Percentiles rank a stretch among this genome's conserved stretches.
These are phyloP conservation scores for Malachius bipustulatus DNA, from an alignment of 2,888 invertebrate genomes.

Conservation along the genomic window DNA sequence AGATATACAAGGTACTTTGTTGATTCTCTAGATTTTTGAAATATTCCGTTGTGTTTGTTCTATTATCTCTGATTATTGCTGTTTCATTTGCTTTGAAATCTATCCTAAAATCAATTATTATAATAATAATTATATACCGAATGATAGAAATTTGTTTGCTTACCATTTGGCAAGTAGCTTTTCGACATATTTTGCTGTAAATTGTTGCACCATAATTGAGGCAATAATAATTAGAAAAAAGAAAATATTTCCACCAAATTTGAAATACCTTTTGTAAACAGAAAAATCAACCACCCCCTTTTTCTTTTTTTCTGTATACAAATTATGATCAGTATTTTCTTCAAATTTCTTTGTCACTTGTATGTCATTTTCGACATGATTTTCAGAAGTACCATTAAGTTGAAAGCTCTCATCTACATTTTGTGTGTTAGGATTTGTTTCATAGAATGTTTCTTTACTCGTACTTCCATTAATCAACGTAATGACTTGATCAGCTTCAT, in stretches of 20 bases:
- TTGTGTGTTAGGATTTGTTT: not conserved
- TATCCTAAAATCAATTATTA: too few species aligned
- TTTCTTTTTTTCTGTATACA: constrained; percentile 25
- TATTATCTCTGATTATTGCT: not conserved
- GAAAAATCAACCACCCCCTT: constrained; percentile 22
- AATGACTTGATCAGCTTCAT: constrained; percentile 19
- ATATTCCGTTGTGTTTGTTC: constrained; percentile 3
- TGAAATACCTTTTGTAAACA: constrained; percentile 25
- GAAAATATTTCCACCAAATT: constrained; percentile 21
- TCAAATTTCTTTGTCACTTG: too few species aligned
- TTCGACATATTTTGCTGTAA: not conserved
- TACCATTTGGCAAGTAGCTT: not conserved
- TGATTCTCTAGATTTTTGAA: not conserved
- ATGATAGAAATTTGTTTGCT: too few species aligned
- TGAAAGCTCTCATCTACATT: not conserved
- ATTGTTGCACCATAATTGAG: not conserved
- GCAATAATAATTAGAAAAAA: not conserved
- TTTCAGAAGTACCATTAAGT: not conserved
- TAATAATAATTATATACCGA: too few species aligned
- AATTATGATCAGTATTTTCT: constrained; percentile 15
- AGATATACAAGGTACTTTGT: not conserved
- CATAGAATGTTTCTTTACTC: not conserved
- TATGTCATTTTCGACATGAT: too few species aligned
- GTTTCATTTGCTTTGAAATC: not conserved
- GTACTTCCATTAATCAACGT: constrained; percentile 19